Evolutionary conservation across 2,797 vertebrate genomes (phyloP).

Genomic region (Microctenopoma stevenorrisi): DNA sequence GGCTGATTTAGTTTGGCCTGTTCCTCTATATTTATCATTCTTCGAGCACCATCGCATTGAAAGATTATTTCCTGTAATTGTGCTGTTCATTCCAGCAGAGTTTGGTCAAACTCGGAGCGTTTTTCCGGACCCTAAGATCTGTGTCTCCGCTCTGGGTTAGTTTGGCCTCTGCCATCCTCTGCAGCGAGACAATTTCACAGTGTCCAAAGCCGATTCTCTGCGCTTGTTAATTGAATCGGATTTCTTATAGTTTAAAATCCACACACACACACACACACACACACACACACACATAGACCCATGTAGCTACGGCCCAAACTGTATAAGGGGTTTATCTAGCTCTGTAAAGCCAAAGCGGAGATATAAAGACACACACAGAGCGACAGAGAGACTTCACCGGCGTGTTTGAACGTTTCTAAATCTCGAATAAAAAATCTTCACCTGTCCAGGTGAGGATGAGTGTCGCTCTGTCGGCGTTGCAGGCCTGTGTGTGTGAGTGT

Average conservation of each 20-base stretch:
- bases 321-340: slow-evolving; percentile 86
- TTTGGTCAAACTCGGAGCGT: neutral
- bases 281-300: slow-evolving; percentile 66
- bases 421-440: slow-evolving; percentile 64
- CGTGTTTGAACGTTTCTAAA: slow-evolving; percentile 73
- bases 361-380: slow-evolving; percentile 84
- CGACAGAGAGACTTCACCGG: slow-evolving; percentile 71
- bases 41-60: no score
- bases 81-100: neutral
- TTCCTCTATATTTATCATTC: no score
- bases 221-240: slow-evolving; percentile 87
- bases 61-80: neutral
- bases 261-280: slow-evolving; percentile 67
- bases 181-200: slow-evolving; percentile 76
- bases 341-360: slow-evolving; percentile 82
- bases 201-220: slow-evolving; percentile 86
- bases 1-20: no score
- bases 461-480: neutral
- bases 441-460: slow-evolving; percentile 50
- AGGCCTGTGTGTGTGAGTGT: slow-evolving; percentile 19
- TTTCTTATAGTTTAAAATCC: slow-evolving; percentile 88
- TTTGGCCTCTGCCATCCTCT: slow-evolving; percentile 55
- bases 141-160: slow-evolving; percentile 1
- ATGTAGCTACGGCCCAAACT: slow-evolving; percentile 82
- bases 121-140: neutral